Conservation (phyloP, 2,888 invertebrate species). For the Belgica antarctica region DNA sequence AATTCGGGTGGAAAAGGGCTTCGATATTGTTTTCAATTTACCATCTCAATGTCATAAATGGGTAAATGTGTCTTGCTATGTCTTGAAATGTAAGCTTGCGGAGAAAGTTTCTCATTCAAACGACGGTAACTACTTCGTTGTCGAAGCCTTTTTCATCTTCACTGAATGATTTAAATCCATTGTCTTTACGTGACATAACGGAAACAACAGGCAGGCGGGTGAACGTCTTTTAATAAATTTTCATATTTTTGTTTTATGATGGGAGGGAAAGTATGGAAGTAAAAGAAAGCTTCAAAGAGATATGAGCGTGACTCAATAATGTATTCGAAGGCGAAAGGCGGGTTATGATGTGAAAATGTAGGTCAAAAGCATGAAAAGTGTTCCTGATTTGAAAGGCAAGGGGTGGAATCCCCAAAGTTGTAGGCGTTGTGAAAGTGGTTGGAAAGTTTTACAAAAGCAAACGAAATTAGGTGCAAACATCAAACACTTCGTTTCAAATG, state of each 20-base stretch:
- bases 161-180: constrained; percentile 40
- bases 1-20: neutral
- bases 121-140: constrained; percentile 2
- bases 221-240: constrained; percentile 17
- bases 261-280: neutral
- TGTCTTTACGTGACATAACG: constrained; percentile 41
- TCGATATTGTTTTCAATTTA: constrained; percentile 18
- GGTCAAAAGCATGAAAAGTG: constrained; percentile 38
- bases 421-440: too few species aligned
- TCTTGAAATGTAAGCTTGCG: neutral
- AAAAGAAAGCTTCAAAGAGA: neutral
- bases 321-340: neutral
- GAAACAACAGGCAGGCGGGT: constrained; percentile 9
- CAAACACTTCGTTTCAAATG: too few species aligned
- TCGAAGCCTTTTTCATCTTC: constrained; percentile 13
- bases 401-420: too few species aligned
- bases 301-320: constrained; percentile 27
- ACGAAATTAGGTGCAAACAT: too few species aligned
- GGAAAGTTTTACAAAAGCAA: too few species aligned
- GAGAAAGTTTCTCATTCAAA: constrained; percentile 5
- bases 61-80: neutral
- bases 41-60: constrained; percentile 23
- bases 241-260: constrained; percentile 4
- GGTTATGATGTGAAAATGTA: constrained; percentile 42
- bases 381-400: too few species aligned